Evolutionary conservation across 2,113 vertebrate genomes (phyloP).

Genomic region (Azemiops feae): DNA sequence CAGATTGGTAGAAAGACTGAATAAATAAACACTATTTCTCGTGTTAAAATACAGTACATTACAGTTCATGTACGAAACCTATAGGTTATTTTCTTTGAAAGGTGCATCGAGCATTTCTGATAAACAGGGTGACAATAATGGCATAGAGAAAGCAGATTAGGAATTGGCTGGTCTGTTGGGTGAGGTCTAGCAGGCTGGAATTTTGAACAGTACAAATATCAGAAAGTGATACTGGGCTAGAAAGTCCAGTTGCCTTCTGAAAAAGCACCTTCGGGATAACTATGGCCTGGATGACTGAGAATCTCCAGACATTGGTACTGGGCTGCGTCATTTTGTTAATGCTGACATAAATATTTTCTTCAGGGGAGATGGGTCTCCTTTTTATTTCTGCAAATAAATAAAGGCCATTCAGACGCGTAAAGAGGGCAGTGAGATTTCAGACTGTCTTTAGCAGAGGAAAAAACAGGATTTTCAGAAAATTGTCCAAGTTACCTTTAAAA

Average conservation of each 20-base stretch:
- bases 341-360: neutral
- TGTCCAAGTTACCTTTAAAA: slow-evolving; percentile 81
- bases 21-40: neutral
- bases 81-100: too few species aligned
- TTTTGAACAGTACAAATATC: neutral
- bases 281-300: too few species aligned
- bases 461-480: neutral
- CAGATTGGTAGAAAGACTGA: neutral
- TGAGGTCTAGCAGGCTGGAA: neutral
- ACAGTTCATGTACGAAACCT: too few species aligned
- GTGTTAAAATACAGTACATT: neutral
- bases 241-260: too few species aligned
- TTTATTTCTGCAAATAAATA: neutral
- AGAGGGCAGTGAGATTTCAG: neutral
- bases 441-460: neutral
- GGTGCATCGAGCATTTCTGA: neutral
- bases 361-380: neutral
- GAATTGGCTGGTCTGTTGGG: neutral
- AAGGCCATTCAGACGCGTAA: neutral
- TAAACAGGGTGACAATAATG: neutral
- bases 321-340: neutral
- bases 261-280: too few species aligned
- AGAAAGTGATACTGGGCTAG: neutral
- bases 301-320: too few species aligned
- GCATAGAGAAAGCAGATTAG: neutral